Base-by-base conservation (phyloP, 2,888 invertebrate genomes). In the Blastobasis adustella region DNA sequence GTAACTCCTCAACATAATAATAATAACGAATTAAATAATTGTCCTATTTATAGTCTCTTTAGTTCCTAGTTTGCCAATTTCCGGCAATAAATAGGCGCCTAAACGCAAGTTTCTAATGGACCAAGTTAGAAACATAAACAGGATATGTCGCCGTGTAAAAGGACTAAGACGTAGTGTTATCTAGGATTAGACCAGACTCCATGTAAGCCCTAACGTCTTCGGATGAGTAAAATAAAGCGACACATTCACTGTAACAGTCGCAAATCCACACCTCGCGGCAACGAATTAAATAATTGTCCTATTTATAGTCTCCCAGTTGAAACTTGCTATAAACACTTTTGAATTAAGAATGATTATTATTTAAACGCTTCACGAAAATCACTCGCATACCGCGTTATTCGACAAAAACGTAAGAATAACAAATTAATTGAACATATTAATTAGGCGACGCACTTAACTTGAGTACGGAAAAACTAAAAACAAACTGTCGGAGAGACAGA, bases 221-320 rank as follows among this genome's bases (percentile, higher is more conserved):
- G 42, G 37, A 50, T 38, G 42, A 42, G 49, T 43, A 43, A 49
- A 49, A 49, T 49, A 47, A 47, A 49, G 49, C 40, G 51, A 42
- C 46, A 37, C 37, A 47, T 51, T 46, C 45, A 45, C 49, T 46
- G 10, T 51, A 47, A 37, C 52, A 53, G 54, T 52, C 59, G 57
- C 61, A 59, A 63, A 62, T 66, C 60, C 56, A 53, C 65, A 62
- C 59, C 59, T 62, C 63, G 53, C 42, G 49, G 55, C 44, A 39
- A 38, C 55, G 61, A 67, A 73, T 69, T 70, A 72, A 71, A 69
- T 73, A 74, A 73, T 74, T 68, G 73, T 69, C 71, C 66, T 76
- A 76, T 70, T 74, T 70, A 55, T 57, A 67, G 59, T 60, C 54
- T 58, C 57, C 53, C 60, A 42, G 44, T 50, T 48, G 43, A 49